Base-by-base conservation (phyloP, 1,140 invertebrate genomes). In the Ericerus pela region DNA sequence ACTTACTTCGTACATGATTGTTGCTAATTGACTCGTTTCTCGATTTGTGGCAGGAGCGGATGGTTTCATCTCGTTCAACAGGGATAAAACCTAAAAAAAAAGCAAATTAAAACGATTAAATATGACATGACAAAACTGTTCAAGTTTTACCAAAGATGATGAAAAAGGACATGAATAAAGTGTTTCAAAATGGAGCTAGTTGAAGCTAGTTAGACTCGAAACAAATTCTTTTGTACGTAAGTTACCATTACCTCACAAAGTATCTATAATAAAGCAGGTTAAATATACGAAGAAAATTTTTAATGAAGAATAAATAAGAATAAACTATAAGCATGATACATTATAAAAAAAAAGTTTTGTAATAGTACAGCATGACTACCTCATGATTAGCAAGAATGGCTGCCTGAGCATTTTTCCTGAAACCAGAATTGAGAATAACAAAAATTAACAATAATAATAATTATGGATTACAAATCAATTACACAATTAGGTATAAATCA, bases 341-440 rank as follows among this genome's bases (percentile, higher is more conserved):
- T 3, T 4, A 3, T 28, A 26, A 27, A 51, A 26, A 8, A 47
- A 24, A 24, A 47, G 11, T 10, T 11, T 8, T 12, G n/a, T 10
- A 8, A 18, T 2, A 16, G n/a, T 4, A 4, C 20, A 47, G 5
- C 16, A 24, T n/a, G 12, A 14, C 51, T 26, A 58, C 57, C 38
- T 58, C 57, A 8, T 54, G 33, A n/a, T 58, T 54, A 22, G 51
- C n/a, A 0, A 58, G 27, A 14, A 58, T 37, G 1, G 57, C 57
- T 16, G 53, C 57, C 54, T 58, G 57, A 33, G 57, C 27, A 54
- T 58, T 58, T 22, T 58, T 58, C 2, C 53, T 58, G 29, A 12
- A 31, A 33, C n/a, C n/a, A n/a, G n/a, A n/a, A n/a, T n/a, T n/a
- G n/a, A n/a, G n/a, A n/a, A n/a, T n/a, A n/a, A n/a, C n/a, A n/a